Conservation (phyloP, 2,888 invertebrate genomes). For the Petrolisthes manimaculis region DNA sequence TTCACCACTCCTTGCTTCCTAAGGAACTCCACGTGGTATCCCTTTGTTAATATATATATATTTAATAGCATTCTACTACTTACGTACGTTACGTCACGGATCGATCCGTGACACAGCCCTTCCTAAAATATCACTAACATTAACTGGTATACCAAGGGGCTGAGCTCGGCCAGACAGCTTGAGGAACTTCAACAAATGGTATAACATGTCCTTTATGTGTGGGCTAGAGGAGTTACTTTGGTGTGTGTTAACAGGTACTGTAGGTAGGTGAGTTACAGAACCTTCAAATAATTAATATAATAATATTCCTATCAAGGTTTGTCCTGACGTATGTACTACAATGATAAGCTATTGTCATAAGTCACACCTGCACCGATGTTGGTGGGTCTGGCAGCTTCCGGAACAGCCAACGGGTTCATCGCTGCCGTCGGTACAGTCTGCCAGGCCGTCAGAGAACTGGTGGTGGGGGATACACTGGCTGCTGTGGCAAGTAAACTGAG, state of each 20-base stretch:
- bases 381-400: slow-evolving; percentile 66
- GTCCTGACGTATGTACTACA: background rate
- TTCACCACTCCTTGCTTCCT: too few relatives aligned
- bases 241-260: too few relatives aligned
- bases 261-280: background rate
- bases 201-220: too few relatives aligned
- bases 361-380: slow-evolving; percentile 66
- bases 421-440: slow-evolving; percentile 78
- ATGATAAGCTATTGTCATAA: slow-evolving; percentile 11
- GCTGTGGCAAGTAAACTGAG: slow-evolving; percentile 74
- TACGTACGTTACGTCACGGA: too few relatives aligned
- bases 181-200: too few relatives aligned
- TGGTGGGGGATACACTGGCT: slow-evolving; percentile 77
- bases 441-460: slow-evolving; percentile 77
- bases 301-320: background rate
- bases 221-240: too few relatives aligned
- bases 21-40: too few relatives aligned
- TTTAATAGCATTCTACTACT: too few relatives aligned
- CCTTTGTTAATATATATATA: too few relatives aligned
- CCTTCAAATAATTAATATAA: background rate
- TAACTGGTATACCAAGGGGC: background rate
- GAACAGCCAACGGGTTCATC: slow-evolving; percentile 78
- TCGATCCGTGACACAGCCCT: too few relatives aligned
- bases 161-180: too few relatives aligned
- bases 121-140: background rate